phyloP scores from a whole-genome alignment of 2,888 invertebrate genomes.

The Amiota minor region DNA sequence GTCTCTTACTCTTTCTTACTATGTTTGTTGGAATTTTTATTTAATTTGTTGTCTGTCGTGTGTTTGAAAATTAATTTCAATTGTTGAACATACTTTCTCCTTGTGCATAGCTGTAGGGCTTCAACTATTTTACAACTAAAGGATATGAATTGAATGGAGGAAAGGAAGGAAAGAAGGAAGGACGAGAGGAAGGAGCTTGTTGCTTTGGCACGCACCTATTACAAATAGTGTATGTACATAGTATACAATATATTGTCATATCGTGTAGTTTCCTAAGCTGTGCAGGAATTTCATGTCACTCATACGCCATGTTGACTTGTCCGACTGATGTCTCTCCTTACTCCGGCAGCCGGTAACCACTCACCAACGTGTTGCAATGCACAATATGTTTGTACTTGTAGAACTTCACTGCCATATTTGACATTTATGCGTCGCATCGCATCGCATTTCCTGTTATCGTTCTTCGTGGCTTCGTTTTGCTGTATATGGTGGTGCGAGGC shows the following conservation, averaged over 20 bases:
- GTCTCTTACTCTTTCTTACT: too few relatives aligned
- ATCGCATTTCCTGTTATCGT: slow-evolving; percentile 7
- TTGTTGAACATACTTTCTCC: neutral
- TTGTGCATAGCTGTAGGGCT: neutral
- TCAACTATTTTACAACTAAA: slow-evolving; percentile 4
- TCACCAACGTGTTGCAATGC: slow-evolving; percentile 28
- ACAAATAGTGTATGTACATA: too few relatives aligned
- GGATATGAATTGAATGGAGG: too few relatives aligned
- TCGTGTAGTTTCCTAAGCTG: neutral
- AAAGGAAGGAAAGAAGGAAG: too few relatives aligned
- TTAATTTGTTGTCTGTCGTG: slow-evolving; percentile 11
- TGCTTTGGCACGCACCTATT: neutral
- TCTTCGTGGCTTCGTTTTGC: neutral
- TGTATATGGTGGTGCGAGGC: neutral
- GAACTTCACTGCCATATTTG: slow-evolving; percentile 18
- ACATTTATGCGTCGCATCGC: slow-evolving; percentile 20
- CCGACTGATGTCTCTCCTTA: neutral
- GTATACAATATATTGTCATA: neutral
- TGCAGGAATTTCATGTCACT: neutral
- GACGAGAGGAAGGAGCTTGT: too few relatives aligned
- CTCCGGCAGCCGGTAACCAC: neutral
- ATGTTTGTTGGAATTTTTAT: slow-evolving; percentile 10
- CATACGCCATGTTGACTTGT: neutral
- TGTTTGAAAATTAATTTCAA: slow-evolving; percentile 22
- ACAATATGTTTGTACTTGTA: slow-evolving; percentile 17